Evolutionary conservation across 2,113 vertebrate genomes (phyloP).

Genomic region (Dasyprocta punctata): DNA sequence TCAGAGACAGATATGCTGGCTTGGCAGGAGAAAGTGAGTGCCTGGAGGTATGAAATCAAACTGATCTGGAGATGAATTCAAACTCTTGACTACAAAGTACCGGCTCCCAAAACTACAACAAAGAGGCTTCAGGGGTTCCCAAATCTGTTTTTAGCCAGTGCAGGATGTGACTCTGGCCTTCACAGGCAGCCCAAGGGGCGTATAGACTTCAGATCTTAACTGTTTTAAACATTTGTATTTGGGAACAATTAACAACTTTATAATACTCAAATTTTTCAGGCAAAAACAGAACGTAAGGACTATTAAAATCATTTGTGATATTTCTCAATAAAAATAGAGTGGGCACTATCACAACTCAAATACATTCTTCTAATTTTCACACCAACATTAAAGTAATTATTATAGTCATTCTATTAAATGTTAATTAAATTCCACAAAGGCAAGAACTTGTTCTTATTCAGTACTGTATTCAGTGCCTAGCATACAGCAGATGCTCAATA

Average conservation of each 20-base stretch:
- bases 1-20: background rate
- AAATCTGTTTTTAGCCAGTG: background rate
- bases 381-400: background rate
- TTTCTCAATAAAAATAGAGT: background rate
- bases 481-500: background rate
- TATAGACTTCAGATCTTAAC: background rate
- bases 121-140: background rate
- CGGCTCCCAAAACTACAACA: background rate
- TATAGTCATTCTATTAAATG: background rate
- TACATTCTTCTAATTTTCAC: background rate
- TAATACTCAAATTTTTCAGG: background rate
- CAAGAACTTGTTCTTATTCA: background rate
- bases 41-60: background rate
- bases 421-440: background rate
- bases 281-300: background rate
- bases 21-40: background rate
- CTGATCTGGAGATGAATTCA: background rate
- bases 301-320: background rate
- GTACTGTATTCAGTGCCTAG: background rate
- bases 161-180: background rate
- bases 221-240: background rate
- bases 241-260: background rate
- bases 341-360: no score
- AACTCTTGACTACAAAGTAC: background rate
- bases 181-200: background rate